Evolutionary conservation across 30 jellyfish, hydroid and myxozoan genomes (phyloP).

Genomic region (Rhopilema esculentum): DNA sequence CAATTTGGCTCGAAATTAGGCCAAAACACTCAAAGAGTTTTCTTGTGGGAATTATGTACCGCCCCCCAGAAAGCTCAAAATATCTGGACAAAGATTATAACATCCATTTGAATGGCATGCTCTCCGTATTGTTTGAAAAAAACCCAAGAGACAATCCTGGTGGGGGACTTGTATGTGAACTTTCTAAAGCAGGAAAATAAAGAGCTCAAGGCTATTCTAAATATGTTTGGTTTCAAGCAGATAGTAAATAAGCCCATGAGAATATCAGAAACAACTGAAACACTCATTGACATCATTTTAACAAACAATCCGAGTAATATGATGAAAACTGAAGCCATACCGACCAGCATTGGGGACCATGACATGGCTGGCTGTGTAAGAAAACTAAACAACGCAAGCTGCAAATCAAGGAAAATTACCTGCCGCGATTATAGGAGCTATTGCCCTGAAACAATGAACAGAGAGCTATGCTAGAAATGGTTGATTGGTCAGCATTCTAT

Average conservation of each 20-base stretch:
- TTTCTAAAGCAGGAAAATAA: slow-evolving; percentile 39
- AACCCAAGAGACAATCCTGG: slow-evolving; percentile 25
- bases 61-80: slow-evolving; percentile 48
- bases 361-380: slow-evolving; percentile 74
- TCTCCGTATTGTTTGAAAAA: slow-evolving; percentile 24
- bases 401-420: slow-evolving; percentile 30
- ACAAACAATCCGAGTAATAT: slow-evolving; percentile 46
- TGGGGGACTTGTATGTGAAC: slow-evolving; percentile 33
- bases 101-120: slow-evolving; percentile 10
- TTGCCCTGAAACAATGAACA: slow-evolving; percentile 47
- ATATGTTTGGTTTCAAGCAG: slow-evolving; percentile 27
- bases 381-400: slow-evolving; percentile 27
- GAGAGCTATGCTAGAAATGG: slow-evolving; percentile 14
- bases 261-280: slow-evolving; percentile 40
- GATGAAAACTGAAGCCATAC: slow-evolving; percentile 47
- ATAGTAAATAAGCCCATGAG: slow-evolving; percentile 51
- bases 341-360: slow-evolving; percentile 60
- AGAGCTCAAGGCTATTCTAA: slow-evolving; percentile 30
- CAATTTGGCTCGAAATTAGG: slow-evolving; percentile 63
- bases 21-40: slow-evolving; percentile 38
- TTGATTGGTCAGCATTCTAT: slow-evolving; percentile 5
- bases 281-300: slow-evolving; percentile 53
- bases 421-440: slow-evolving; percentile 71
- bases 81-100: slow-evolving; percentile 26
- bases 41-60: slow-evolving; percentile 47